Percentiles rank a stretch among this genome's conserved stretches.
Evolutionary conservation across 2,888 invertebrate genomes (phyloP).

Genomic region (Notodonta ziczac): DNA sequence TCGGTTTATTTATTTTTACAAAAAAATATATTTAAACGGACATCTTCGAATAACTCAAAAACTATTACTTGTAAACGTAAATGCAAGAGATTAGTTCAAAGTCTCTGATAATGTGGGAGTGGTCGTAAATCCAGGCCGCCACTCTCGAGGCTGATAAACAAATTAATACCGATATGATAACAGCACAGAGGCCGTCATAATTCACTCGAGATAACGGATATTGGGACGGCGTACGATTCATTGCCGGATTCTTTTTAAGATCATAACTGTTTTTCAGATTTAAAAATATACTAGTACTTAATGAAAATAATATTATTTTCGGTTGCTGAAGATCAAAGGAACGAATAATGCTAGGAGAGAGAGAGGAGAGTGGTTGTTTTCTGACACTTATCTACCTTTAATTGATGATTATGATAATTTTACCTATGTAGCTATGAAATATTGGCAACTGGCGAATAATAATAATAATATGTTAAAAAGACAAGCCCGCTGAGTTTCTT

Average conservation of each 20-base stretch:
- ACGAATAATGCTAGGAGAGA: no score
- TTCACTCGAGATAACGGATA: slow-evolving; percentile 43
- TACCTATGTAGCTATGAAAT: no score
- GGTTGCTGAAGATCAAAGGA: no score
- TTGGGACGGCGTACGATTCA: not conserved
- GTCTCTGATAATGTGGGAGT: slow-evolving; percentile 42
- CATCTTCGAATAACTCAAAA: slow-evolving; percentile 14
- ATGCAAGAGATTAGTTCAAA: slow-evolving; percentile 36
- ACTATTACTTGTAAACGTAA: slow-evolving; percentile 14
- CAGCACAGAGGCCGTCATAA: slow-evolving; percentile 28
- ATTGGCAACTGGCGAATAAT: no score
- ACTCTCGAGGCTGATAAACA: slow-evolving; percentile 57
- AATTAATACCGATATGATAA: slow-evolving; percentile 67
- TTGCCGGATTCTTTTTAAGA: not conserved
- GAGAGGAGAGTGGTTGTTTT: no score
- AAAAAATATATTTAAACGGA: slow-evolving; percentile 16
- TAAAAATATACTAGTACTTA: not conserved
- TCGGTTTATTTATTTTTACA: no score
- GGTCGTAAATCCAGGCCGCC: slow-evolving; percentile 54
- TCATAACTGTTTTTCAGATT: not conserved
- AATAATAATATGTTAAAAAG: no score
- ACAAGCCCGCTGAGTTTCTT: no score
- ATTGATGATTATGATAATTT: no score
- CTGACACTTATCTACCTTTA: no score
- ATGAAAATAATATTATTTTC: no score